phyloP scores from a whole-genome alignment of 1,140 invertebrate genomes.

The Cheumatopsyche charites region DNA sequence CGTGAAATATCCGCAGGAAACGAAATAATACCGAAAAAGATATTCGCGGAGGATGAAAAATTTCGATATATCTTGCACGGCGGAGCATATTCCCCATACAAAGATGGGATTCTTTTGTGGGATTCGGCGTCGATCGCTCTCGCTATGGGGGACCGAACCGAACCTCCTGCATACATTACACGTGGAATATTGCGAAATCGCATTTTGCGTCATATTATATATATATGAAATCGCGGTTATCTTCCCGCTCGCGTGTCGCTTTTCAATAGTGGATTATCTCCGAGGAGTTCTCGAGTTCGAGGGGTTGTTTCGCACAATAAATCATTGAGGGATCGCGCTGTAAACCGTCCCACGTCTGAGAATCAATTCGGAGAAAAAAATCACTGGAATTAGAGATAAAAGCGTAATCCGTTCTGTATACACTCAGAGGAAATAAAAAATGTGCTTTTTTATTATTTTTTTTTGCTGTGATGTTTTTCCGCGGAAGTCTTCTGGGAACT shows the following conservation, averaged over 20 bases:
- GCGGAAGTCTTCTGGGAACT: too few species aligned
- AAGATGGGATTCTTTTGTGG: too few species aligned
- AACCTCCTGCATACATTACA: too few species aligned
- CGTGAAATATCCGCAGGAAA: not conserved
- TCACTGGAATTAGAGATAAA: constrained; percentile 44
- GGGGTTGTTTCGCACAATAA: constrained; percentile 41
- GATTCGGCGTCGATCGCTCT: too few species aligned
- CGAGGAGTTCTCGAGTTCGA: constrained; percentile 23
- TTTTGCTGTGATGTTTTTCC: too few species aligned
- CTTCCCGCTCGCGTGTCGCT: not conserved
- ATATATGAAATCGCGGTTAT: too few species aligned
- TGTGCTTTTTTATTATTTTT: too few species aligned
- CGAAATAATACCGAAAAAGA: constrained; percentile 2
- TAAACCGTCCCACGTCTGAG: constrained; percentile 42
- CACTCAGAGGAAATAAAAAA: constrained; percentile 23
- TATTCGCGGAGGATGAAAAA: not conserved
- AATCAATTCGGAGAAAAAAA: constrained; percentile 42
- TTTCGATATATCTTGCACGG: too few species aligned
- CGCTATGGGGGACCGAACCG: too few species aligned
- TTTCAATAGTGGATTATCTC: constrained; percentile 7
- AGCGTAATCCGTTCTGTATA: constrained; percentile 26
- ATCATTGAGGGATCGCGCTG: constrained; percentile 45
- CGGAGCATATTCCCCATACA: too few species aligned
- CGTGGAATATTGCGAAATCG: constrained; percentile 7
- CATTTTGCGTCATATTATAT: not conserved